Conservation (phyloP, 37 sponge, comb jelly and placozoan genomes). For the Halisarca cf. caerulea region DNA sequence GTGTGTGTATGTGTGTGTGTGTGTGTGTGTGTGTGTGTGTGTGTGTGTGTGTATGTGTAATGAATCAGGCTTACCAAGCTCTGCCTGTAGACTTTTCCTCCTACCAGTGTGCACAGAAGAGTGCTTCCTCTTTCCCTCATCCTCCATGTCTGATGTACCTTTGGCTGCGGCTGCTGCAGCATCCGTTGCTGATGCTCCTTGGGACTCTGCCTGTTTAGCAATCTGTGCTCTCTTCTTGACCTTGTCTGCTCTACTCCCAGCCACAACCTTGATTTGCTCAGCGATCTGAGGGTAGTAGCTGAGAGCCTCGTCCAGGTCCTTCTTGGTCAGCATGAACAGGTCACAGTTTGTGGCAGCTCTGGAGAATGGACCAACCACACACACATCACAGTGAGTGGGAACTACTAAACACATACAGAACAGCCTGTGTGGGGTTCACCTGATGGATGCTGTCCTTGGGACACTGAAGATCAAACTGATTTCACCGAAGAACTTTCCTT, state of each 20-base stretch:
- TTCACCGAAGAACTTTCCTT: constrained; percentile 87
- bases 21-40: too few species aligned
- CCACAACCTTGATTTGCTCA: constrained; percentile 70
- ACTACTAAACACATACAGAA: background rate
- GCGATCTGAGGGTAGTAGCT: constrained; percentile 66
- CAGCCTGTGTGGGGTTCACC: constrained; percentile 32
- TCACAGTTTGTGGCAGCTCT: constrained; percentile 81
- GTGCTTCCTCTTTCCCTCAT: constrained; percentile 27
- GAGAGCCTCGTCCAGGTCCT: constrained; percentile 66
- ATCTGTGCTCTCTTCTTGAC: constrained; percentile 51
- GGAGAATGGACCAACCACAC: background rate
- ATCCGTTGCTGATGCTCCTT: constrained; percentile 33
- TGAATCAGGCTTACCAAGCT: background rate
- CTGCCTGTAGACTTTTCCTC: background rate
- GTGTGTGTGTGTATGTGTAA: too few species aligned
- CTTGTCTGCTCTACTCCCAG: constrained; percentile 54
- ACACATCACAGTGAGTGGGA: background rate
- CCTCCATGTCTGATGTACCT: constrained; percentile 23
- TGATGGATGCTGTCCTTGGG: constrained; percentile 69
- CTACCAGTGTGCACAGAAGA: background rate
- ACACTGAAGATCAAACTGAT: constrained; percentile 63
- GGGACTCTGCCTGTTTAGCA: constrained; percentile 33
- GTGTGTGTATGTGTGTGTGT: too few species aligned
- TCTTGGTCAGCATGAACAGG: constrained; percentile 71
- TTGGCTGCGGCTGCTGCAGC: constrained; percentile 38